A percentile compares a stretch with the other conserved stretches of the same genome.
Conservation (phyloP, 2,888 invertebrate species). For the Drosophila diplacantha region DNA sequence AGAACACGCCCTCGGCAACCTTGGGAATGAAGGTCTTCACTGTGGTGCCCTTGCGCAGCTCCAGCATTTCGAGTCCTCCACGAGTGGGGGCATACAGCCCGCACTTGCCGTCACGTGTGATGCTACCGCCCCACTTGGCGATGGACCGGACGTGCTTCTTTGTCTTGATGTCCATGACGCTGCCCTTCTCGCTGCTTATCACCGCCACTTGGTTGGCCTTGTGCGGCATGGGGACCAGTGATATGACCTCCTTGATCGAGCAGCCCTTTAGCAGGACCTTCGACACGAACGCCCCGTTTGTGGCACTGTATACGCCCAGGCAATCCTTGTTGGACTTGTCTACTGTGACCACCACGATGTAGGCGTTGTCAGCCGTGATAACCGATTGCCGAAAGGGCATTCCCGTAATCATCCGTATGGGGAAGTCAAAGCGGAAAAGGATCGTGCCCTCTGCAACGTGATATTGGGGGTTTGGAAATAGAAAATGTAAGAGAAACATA, state of each 20-base stretch:
- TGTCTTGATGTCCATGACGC: constrained; percentile 91
- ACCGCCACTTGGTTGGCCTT: constrained; percentile 91
- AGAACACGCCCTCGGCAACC: constrained; percentile 98
- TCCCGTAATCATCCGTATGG: constrained; percentile 84
- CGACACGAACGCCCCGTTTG: constrained; percentile 83
- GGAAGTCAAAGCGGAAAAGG: constrained; percentile 89
- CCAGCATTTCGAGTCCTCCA: constrained; percentile 95
- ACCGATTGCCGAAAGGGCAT: constrained; percentile 86
- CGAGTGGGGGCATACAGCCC: constrained; percentile 95
- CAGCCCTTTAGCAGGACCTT: constrained; percentile 79
- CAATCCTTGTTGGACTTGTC: constrained; percentile 90
- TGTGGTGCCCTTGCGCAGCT: constrained; percentile 92
- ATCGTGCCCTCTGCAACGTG: constrained; percentile 82
- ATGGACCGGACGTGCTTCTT: constrained; percentile 92
- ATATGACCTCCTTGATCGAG: constrained; percentile 84
- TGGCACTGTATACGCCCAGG: constrained; percentile 89
- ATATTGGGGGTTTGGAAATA: background rate
- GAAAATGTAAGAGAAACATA: background rate
- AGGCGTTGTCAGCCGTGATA: constrained; percentile 88
- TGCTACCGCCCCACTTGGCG: constrained; percentile 94
- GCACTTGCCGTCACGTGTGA: constrained; percentile 91
- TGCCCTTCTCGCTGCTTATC: constrained; percentile 93
- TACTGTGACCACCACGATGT: constrained; percentile 87
- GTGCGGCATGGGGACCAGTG: constrained; percentile 88
- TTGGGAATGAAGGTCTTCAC: constrained; percentile 94